Conservation (phyloP, 2,797 vertebrate species). For the Amazonetta brasiliensis region DNA sequence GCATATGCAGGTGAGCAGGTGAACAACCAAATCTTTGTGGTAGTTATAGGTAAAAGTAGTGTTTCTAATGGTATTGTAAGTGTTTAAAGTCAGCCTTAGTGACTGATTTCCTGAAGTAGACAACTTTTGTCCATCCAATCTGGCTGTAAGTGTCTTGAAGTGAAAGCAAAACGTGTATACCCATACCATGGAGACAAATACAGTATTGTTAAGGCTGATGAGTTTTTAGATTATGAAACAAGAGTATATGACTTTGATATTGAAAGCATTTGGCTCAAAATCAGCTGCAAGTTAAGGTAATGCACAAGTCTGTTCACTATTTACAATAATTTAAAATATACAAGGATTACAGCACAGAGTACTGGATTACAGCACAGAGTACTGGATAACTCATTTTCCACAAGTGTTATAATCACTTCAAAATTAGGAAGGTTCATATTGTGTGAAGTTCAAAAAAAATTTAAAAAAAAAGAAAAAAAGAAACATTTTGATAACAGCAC, state of each 20-base stretch:
- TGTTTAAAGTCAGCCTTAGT: neutral
- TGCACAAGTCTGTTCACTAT: neutral
- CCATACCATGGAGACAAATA: neutral
- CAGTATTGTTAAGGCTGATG: neutral
- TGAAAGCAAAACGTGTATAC: rapidly evolving
- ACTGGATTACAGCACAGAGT: neutral
- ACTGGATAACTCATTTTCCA: neutral
- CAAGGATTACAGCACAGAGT: rapidly evolving
- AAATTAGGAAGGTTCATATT: neutral
- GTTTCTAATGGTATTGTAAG: neutral
- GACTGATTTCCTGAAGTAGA: neutral
- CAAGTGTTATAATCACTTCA: neutral
- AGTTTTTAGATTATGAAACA: neutral
- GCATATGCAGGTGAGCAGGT: rapidly evolving
- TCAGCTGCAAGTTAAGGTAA: neutral
- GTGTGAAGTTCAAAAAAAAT: neutral
- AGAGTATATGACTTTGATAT: neutral
- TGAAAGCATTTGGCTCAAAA: neutral
- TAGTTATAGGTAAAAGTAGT: neutral
- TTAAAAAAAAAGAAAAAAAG: too few species aligned
- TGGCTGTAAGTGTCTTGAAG: neutral
- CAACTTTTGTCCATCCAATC: neutral
- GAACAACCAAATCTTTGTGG: neutral
- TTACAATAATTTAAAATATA: neutral
- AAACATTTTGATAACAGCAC: neutral